Percentiles rank a stretch among this genome's conserved stretches.
These are phyloP conservation scores for Aspidiotus destructor DNA, from an alignment of 2,888 invertebrate genomes.

Conservation along the genomic window DNA sequence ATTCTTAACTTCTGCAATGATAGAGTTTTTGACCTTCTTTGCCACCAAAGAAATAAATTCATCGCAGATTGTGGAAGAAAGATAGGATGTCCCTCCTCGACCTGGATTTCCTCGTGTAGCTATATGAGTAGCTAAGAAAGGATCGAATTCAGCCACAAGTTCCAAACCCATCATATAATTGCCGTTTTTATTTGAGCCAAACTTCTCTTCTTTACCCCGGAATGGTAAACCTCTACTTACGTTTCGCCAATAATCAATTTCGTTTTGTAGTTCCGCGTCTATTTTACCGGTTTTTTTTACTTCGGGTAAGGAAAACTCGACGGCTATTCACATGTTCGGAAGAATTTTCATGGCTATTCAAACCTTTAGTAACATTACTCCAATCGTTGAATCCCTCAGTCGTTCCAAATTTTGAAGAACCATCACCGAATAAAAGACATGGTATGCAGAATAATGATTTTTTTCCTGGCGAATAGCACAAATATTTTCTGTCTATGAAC, in stretches of 20 bases:
- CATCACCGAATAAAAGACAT: constrained; percentile 24
- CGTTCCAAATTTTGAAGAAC: constrained; percentile 7
- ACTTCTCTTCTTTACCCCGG: constrained; percentile 24
- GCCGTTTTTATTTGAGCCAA: constrained; percentile 24
- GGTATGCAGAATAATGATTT: constrained; percentile 26
- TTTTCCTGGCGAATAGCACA: constrained; percentile 14
- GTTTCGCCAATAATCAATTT: neutral
- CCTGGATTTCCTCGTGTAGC: constrained; percentile 21
- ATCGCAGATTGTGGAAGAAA: constrained; percentile 22
- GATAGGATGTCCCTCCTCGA: constrained; percentile 14
- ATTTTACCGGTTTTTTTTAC: constrained; percentile 10
- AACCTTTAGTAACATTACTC: constrained; percentile 20
- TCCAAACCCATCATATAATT: constrained; percentile 27
- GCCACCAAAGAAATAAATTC: constrained; percentile 24
- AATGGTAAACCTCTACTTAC: constrained; percentile 16
- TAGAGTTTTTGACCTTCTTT: neutral
- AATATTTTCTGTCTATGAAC: constrained; percentile 19
- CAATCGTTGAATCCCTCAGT: constrained; percentile 22
- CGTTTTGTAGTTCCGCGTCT: constrained; percentile 7
- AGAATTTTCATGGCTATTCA: constrained; percentile 29
- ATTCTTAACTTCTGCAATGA: neutral
- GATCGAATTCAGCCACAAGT: constrained; percentile 25
- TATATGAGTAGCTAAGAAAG: constrained; percentile 28
- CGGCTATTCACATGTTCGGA: neutral
- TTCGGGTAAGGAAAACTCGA: constrained; percentile 7